Percentiles rank a stretch among this genome's conserved stretches.
These are phyloP conservation scores for Cancer borealis DNA, from an alignment of 2,888 invertebrate genomes.

Conservation along the genomic window DNA sequence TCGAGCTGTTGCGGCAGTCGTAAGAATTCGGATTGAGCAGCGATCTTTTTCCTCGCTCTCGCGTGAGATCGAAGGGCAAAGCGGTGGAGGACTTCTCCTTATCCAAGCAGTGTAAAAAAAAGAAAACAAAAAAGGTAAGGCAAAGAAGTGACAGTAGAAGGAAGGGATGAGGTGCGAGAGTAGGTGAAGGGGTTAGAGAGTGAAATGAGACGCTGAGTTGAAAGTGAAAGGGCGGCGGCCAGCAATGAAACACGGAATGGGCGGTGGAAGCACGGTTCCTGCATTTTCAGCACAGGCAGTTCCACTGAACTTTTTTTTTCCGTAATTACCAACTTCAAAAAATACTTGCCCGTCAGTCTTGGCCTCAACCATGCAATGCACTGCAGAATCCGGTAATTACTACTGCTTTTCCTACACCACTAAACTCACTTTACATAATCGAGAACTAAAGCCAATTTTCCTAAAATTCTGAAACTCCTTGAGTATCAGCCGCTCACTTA, in stretches of 20 bases:
- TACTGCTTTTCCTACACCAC: not conserved
- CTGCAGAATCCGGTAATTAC: slow-evolving; percentile 55
- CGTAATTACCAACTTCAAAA: not conserved
- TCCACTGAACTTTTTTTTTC: not conserved
- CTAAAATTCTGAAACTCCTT: slow-evolving; percentile 55
- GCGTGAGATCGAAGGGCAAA: not conserved
- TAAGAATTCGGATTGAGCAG: slow-evolving; percentile 61
- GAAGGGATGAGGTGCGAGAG: slow-evolving; percentile 26
- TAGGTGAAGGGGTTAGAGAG: slow-evolving; percentile 15
- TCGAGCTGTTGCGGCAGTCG: slow-evolving; percentile 60
- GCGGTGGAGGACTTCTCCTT: not conserved
- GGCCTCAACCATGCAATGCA: not conserved
- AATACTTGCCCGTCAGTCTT: not conserved
- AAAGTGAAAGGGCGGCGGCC: not conserved
- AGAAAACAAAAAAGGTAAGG: not conserved
- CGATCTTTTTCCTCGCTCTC: slow-evolving; percentile 48
- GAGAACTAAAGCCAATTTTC: slow-evolving; percentile 59
- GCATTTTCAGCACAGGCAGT: not conserved
- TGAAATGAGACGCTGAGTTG: not conserved
- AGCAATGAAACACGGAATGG: slow-evolving; percentile 28
- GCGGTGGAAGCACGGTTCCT: not conserved
- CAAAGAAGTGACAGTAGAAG: slow-evolving; percentile 14
- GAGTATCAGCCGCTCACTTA: slow-evolving; percentile 59
- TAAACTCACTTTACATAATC: slow-evolving; percentile 60
- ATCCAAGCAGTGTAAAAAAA: not conserved